A percentile compares a stretch with the other conserved stretches of the same genome.
phyloP scores from a whole-genome alignment of 2,888 invertebrate genomes.

The Disparrhopalites patrizii region DNA sequence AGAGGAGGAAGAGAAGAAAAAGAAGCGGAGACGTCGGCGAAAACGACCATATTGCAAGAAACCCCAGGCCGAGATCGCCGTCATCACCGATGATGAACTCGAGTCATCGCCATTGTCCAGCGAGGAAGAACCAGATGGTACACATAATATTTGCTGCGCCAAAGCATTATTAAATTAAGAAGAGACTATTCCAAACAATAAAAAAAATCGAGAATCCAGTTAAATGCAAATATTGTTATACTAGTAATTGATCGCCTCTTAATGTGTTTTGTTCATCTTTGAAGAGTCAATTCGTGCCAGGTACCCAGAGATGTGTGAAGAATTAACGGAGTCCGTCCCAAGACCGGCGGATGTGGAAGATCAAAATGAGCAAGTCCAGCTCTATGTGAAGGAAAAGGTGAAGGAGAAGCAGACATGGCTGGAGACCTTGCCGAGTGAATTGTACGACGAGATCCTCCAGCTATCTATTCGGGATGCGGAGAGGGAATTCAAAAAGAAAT shows the following conservation, averaged over 20 bases:
- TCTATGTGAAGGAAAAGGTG: slow-evolving; percentile 31
- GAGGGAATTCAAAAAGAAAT: not conserved
- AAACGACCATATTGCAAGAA: slow-evolving; percentile 17
- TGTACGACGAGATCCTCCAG: slow-evolving; percentile 39
- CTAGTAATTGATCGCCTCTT: not conserved
- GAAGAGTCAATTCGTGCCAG: slow-evolving; percentile 35
- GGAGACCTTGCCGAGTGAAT: slow-evolving; percentile 30
- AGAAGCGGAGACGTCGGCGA: slow-evolving; percentile 18
- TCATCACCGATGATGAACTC: slow-evolving; percentile 22
- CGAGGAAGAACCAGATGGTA: slow-evolving; percentile 37
- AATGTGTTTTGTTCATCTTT: not conserved
- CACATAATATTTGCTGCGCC: slow-evolving; percentile 6
- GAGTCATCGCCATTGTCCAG: slow-evolving; percentile 19
- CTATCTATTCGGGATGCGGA: slow-evolving; percentile 35
- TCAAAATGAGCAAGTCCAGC: slow-evolving; percentile 35
- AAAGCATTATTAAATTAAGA: not conserved
- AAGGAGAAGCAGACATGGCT: slow-evolving; percentile 28
- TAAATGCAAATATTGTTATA: slow-evolving; percentile 9
- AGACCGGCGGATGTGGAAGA: slow-evolving; percentile 32
- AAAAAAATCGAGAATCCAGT: too few relatives aligned
- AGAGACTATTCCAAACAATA: too few relatives aligned
- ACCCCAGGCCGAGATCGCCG: slow-evolving; percentile 11
- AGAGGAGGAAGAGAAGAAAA: slow-evolving; percentile 10
- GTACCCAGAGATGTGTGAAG: slow-evolving; percentile 39
- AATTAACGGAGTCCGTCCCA: slow-evolving; percentile 36